Conservation (phyloP, 1,140 invertebrate genomes). For the Thaumatotibia leucotreta region DNA sequence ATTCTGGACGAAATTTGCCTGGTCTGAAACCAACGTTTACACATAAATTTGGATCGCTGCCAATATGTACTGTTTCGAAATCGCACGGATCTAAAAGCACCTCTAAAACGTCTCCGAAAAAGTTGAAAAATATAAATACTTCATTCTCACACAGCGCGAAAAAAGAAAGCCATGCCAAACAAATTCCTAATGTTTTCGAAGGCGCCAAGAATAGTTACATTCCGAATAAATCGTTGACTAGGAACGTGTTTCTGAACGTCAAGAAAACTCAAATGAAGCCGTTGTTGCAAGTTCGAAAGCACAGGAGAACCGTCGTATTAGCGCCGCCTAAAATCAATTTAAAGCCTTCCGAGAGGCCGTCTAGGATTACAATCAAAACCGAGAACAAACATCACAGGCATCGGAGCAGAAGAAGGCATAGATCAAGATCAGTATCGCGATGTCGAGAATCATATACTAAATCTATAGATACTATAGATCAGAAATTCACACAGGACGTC, state of each 20-base stretch:
- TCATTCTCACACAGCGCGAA: slow-evolving; percentile 40
- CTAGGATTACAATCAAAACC: slow-evolving; percentile 59
- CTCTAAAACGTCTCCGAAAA: slow-evolving; percentile 53
- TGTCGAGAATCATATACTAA: slow-evolving; percentile 62
- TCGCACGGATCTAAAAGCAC: slow-evolving; percentile 45
- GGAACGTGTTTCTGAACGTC: slow-evolving; percentile 73
- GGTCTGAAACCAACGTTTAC: slow-evolving; percentile 63
- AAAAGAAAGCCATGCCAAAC: slow-evolving; percentile 59
- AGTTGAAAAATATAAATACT: slow-evolving; percentile 40
- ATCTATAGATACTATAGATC: slow-evolving; percentile 79
- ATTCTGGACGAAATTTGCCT: slow-evolving; percentile 47
- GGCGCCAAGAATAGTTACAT: slow-evolving; percentile 70
- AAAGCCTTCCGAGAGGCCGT: slow-evolving; percentile 58
- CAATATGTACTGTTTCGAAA: slow-evolving; percentile 47
- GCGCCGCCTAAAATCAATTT: slow-evolving; percentile 73
- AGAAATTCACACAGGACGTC: slow-evolving; percentile 87
- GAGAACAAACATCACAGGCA: slow-evolving; percentile 70
- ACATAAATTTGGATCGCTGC: slow-evolving; percentile 70
- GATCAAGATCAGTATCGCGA: slow-evolving; percentile 66
- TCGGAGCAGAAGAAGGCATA: slow-evolving; percentile 67
- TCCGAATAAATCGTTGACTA: slow-evolving; percentile 66
- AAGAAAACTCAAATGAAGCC: slow-evolving; percentile 69
- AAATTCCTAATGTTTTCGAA: slow-evolving; percentile 65
- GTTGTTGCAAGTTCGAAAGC: slow-evolving; percentile 62
- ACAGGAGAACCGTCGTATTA: slow-evolving; percentile 66